Evolutionary conservation across 2,888 invertebrate genomes (phyloP).

Genomic region (Limnephilus marmoratus): DNA sequence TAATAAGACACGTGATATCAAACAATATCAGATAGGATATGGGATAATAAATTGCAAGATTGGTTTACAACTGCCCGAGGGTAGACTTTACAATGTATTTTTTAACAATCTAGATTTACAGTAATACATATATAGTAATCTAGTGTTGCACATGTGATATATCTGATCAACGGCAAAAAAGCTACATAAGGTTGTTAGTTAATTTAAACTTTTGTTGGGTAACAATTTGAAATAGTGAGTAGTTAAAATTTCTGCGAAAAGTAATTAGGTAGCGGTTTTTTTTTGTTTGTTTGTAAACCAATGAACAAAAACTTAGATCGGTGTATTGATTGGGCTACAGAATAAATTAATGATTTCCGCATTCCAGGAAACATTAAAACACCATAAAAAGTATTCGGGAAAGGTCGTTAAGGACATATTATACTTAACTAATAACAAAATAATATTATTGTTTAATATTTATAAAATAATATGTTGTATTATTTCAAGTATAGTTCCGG

Average conservation of each 20-base stretch:
- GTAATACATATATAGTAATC: background rate
- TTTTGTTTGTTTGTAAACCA: background rate
- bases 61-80: background rate
- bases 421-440: background rate
- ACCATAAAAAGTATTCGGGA: background rate
- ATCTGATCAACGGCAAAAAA: background rate
- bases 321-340: background rate
- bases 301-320: background rate
- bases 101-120: background rate
- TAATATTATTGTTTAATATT: background rate
- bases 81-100: background rate
- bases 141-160: background rate
- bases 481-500: background rate
- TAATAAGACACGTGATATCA: background rate
- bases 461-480: background rate
- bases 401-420: background rate
- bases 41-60: background rate
- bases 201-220: background rate
- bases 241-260: background rate
- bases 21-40: background rate
- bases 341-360: constrained; percentile 2
- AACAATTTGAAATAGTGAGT: background rate
- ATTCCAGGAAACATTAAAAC: background rate
- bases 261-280: background rate
- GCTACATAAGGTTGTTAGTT: background rate